Evolutionary conservation across 2,113 vertebrate species (phyloP).

Genomic region (Puntigrus tetrazona): DNA sequence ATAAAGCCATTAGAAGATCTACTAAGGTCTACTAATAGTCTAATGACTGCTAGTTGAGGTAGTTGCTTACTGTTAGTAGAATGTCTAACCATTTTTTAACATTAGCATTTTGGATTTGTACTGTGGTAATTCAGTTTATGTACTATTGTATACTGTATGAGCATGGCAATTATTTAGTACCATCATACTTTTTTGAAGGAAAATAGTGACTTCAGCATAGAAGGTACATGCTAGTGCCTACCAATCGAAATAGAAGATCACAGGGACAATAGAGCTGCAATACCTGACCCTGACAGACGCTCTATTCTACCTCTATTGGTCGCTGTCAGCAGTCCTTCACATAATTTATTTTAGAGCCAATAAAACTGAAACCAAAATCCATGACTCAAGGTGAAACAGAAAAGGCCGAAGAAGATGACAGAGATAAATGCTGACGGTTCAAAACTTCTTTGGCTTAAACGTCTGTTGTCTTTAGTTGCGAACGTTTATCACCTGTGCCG

Average conservation of each 20-base stretch:
- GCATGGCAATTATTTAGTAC: not conserved
- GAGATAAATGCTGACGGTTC: conserved; percentile 34
- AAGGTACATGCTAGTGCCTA: not conserved
- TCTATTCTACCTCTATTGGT: conserved; percentile 73
- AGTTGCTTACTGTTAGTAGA: too few species aligned
- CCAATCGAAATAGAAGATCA: conserved; percentile 19
- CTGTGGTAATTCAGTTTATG: not conserved
- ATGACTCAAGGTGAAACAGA: conserved; percentile 75
- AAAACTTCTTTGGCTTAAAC: conserved; percentile 41
- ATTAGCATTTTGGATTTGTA: not conserved
- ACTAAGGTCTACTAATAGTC: too few species aligned
- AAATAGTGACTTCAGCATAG: not conserved
- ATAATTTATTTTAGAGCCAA: conserved; percentile 74
- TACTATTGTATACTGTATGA: not conserved
- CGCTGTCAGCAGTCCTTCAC: conserved; percentile 63
- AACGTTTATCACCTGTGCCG: conserved; percentile 68
- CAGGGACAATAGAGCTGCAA: conserved; percentile 56
- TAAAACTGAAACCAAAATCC: conserved; percentile 78
- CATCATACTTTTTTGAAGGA: not conserved
- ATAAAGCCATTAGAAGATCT: too few species aligned
- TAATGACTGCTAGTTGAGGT: too few species aligned
- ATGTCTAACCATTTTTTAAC: too few species aligned
- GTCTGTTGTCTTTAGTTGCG: conserved; percentile 57
- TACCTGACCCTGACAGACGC: conserved; percentile 65
- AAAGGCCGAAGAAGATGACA: conserved; percentile 17